phyloP scores from a whole-genome alignment of 2,797 vertebrate genomes.

The Rallus crepitans region DNA sequence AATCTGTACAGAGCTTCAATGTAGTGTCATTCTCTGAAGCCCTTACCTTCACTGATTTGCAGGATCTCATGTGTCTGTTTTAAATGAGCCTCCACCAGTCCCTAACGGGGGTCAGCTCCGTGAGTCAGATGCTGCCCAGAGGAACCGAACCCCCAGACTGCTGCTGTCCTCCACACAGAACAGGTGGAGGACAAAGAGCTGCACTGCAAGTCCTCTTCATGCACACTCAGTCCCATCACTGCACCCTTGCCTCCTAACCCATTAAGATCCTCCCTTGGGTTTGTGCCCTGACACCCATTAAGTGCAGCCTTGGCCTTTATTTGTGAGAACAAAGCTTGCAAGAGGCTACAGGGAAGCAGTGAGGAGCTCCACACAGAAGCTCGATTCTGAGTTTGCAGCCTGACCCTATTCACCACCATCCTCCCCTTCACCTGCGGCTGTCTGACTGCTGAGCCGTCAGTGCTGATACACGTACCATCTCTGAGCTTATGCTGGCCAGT shows the following conservation, averaged over 20 bases:
- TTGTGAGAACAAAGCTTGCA: neutral
- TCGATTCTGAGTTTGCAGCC: neutral
- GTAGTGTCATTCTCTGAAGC: constrained; percentile 43
- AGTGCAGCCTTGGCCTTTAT: neutral
- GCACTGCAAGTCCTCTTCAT: neutral
- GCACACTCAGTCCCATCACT: neutral
- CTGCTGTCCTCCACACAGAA: neutral
- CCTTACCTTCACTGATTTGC: constrained; percentile 19
- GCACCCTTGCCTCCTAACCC: neutral
- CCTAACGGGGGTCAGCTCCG: neutral
- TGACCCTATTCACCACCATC: neutral
- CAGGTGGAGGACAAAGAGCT: neutral
- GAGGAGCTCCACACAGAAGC: neutral
- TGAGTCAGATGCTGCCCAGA: fast-evolving
- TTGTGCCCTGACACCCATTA: neutral
- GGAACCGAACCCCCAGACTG: neutral
- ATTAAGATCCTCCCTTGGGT: neutral
- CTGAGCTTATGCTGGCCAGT: neutral
- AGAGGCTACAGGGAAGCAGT: neutral
- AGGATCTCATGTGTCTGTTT: neutral
- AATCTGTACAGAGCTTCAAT: constrained; percentile 68
- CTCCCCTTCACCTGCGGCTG: neutral
- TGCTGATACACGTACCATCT: neutral
- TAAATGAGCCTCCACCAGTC: neutral
- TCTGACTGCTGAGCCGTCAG: neutral